These are phyloP conservation scores for Epinephelus coioides DNA, from an alignment of 2,797 vertebrate genomes.

Conservation along the genomic window DNA sequence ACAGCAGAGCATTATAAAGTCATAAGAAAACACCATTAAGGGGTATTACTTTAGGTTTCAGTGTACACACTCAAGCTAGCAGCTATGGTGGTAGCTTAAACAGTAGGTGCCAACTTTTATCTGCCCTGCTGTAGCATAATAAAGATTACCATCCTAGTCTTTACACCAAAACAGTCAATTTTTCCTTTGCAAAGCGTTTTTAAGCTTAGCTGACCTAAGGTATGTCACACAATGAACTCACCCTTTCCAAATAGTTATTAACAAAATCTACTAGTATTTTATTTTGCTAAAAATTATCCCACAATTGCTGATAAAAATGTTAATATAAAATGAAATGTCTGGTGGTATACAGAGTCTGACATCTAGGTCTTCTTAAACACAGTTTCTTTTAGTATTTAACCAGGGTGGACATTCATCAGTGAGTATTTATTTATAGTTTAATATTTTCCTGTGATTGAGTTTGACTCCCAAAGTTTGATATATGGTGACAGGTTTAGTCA, in stretches of 20 bases:
- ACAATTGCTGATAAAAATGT: constrained; percentile 7
- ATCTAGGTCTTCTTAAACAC: constrained; percentile 18
- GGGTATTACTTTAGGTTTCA: constrained; percentile 37
- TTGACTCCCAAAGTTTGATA: constrained; percentile 50
- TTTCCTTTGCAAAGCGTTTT: constrained; percentile 16
- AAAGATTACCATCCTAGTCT: neutral
- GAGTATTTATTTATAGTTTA: constrained; percentile 36
- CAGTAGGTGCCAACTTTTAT: constrained; percentile 20
- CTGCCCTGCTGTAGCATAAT: neutral
- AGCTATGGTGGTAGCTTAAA: neutral
- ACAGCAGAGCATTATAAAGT: constrained; percentile 60
- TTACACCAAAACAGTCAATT: neutral
- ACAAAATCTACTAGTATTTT: constrained; percentile 11
- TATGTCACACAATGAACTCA: constrained; percentile 1
- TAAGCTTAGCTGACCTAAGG: neutral
- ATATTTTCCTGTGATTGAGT: constrained; percentile 46
- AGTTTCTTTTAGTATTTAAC: constrained; percentile 21
- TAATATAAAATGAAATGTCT: constrained; percentile 4
- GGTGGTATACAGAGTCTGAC: neutral
- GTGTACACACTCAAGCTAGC: constrained; percentile 28
- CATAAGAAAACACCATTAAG: constrained; percentile 46
- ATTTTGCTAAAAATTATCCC: constrained; percentile 4
- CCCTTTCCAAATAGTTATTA: constrained; percentile 12
- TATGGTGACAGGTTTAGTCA: constrained; percentile 66
- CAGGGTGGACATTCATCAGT: constrained; percentile 21